phyloP scores from a whole-genome alignment of 2,888 invertebrate species.

The Acanthosepion lycidas region DNA sequence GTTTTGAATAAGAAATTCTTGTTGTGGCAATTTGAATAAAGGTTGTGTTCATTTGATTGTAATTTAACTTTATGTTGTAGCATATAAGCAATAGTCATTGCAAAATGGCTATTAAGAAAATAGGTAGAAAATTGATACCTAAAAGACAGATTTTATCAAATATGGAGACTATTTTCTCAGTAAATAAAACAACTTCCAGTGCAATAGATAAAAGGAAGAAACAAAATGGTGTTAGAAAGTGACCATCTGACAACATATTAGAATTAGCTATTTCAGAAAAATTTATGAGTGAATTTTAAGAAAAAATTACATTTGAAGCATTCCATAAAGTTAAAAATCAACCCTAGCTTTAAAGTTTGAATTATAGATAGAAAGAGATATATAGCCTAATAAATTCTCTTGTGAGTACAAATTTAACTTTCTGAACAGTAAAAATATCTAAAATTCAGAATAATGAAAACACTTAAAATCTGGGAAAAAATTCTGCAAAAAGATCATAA shows the following conservation, averaged over 20 bases:
- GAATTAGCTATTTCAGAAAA: neutral
- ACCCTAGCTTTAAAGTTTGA: neutral
- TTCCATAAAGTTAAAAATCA: neutral
- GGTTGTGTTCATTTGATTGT: constrained; percentile 15
- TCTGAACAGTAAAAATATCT: neutral
- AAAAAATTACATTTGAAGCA: constrained; percentile 22
- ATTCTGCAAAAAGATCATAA: constrained; percentile 5
- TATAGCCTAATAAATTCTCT: neutral
- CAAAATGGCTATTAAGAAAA: neutral
- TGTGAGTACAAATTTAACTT: constrained; percentile 33
- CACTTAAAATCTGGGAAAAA: neutral
- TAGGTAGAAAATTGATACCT: neutral
- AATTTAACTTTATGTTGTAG: neutral
- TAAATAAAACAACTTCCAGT: neutral
- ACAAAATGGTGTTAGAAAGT: neutral
- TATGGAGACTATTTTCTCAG: neutral
- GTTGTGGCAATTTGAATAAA: neutral
- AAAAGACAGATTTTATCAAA: neutral
- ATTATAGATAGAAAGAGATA: neutral
- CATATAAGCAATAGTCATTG: neutral
- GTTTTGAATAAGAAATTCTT: constrained; percentile 11
- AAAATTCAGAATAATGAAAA: constrained; percentile 1
- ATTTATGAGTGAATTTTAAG: neutral
- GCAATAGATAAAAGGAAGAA: neutral
- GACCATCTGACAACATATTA: constrained; percentile 11